A percentile compares a stretch with the other conserved stretches of the same genome.
Evolutionary conservation across 1,140 invertebrate genomes (phyloP).

Genomic region (Chymomyza costata): DNA sequence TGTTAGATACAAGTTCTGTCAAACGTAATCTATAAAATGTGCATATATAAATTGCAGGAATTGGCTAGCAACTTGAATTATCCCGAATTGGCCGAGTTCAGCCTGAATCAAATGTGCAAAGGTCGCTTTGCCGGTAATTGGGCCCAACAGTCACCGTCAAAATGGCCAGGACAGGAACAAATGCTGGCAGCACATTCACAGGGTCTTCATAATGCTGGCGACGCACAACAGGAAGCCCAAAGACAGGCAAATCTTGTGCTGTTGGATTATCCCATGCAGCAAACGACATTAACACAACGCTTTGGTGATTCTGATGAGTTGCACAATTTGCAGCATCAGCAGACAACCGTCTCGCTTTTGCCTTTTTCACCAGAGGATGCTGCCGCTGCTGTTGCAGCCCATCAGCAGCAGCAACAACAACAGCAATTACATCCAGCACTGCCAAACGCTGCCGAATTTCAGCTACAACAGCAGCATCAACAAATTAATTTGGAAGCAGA

Average conservation of each 20-base stretch:
- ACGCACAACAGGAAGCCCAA: constrained; percentile 46
- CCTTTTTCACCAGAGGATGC: constrained; percentile 57
- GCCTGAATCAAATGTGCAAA: constrained; percentile 72
- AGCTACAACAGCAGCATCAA: constrained; percentile 58
- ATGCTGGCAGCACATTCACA: constrained; percentile 45
- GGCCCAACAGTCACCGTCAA: constrained; percentile 50
- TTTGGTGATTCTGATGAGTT: constrained; percentile 54
- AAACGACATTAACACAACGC: constrained; percentile 51
- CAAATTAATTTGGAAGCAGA: constrained; percentile 43
- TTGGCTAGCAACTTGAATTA: constrained; percentile 65
- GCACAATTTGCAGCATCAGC: constrained; percentile 70
- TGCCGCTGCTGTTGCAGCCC: constrained; percentile 20
- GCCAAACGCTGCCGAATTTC: constrained; percentile 73
- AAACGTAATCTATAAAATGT: neutral
- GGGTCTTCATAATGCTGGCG: constrained; percentile 36
- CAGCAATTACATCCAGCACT: constrained; percentile 75
- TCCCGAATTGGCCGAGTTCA: constrained; percentile 65
- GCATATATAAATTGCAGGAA: constrained; percentile 29
- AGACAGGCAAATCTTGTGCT: constrained; percentile 66
- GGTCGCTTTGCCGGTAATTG: constrained; percentile 62
- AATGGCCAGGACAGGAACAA: constrained; percentile 65
- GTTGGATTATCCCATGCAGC: constrained; percentile 66
- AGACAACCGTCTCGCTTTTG: constrained; percentile 54
- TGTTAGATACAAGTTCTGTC: neutral
- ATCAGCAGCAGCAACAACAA: constrained; percentile 69